phyloP scores from a whole-genome alignment of 2,113 vertebrate genomes.

The Laticauda laticaudata region DNA sequence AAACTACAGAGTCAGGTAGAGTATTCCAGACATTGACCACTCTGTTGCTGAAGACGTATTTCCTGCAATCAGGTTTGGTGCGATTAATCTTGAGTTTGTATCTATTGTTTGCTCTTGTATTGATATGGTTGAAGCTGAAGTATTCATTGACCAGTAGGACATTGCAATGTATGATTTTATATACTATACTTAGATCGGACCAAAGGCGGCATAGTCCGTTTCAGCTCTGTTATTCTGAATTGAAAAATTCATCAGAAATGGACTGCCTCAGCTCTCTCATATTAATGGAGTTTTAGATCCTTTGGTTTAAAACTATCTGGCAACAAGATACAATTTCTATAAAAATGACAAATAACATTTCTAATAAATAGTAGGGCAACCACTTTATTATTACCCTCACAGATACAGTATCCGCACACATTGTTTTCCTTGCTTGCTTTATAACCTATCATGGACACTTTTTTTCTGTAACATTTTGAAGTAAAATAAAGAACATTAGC shows the following conservation, averaged over 20 bases:
- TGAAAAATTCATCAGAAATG: not conserved
- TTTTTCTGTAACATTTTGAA: conserved; percentile 66
- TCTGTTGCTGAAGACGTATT: too few species aligned
- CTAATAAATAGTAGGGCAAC: not conserved
- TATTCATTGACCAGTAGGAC: too few species aligned
- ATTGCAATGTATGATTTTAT: too few species aligned
- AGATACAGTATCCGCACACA: conserved; percentile 40
- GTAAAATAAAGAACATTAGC: conserved; percentile 75
- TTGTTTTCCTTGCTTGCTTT: conserved; percentile 51
- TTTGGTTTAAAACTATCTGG: conserved; percentile 1
- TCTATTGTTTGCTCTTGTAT: too few species aligned
- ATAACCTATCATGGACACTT: conserved; percentile 60
- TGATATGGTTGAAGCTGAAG: too few species aligned
- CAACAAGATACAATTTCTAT: conserved; percentile 1
- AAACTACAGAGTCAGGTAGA: too few species aligned
- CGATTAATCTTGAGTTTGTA: too few species aligned
- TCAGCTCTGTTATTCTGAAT: not conserved
- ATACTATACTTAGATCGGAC: too few species aligned
- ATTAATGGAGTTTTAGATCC: conserved; percentile 10
- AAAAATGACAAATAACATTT: not conserved
- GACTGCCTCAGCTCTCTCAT: not conserved
- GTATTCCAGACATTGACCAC: too few species aligned
- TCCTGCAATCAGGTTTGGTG: too few species aligned
- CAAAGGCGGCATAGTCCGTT: not conserved
- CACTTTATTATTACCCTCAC: conserved; percentile 31